Evolutionary conservation across 2,888 invertebrate species (phyloP).

Genomic region (Steinernema hermaphroditum): DNA sequence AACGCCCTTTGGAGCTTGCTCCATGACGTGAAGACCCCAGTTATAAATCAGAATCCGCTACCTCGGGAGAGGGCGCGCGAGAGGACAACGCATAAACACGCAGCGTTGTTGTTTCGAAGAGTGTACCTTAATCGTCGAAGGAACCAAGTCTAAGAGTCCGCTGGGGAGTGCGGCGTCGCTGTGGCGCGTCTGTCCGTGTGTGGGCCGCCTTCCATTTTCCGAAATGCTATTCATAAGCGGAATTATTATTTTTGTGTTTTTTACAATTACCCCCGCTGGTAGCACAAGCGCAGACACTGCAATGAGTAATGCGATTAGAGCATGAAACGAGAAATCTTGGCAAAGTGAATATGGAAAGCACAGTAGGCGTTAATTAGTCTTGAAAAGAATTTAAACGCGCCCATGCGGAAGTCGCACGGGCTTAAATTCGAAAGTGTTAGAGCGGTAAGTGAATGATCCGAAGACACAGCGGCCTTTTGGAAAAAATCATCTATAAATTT

Average conservation of each 20-base stretch:
- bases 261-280: conserved; percentile 12
- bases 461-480: neutral
- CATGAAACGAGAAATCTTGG: neutral
- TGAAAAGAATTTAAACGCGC: neutral
- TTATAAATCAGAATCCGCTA: neutral
- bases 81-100: neutral
- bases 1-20: neutral
- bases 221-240: conserved; percentile 11
- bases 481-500: neutral
- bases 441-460: neutral
- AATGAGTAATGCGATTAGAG: conserved; percentile 20
- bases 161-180: neutral
- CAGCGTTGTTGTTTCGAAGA: neutral
- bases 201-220: conserved; percentile 14
- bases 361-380: conserved; percentile 11
- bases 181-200: conserved; percentile 22
- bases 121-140: neutral
- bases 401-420: neutral
- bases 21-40: neutral
- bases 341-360: neutral
- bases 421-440: neutral
- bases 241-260: conserved; percentile 29
- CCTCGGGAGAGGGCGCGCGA: neutral
- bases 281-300: conserved; percentile 15
- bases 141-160: neutral